Conservation (phyloP, 2,113 vertebrate species). For the Rafetus swinhoei region DNA sequence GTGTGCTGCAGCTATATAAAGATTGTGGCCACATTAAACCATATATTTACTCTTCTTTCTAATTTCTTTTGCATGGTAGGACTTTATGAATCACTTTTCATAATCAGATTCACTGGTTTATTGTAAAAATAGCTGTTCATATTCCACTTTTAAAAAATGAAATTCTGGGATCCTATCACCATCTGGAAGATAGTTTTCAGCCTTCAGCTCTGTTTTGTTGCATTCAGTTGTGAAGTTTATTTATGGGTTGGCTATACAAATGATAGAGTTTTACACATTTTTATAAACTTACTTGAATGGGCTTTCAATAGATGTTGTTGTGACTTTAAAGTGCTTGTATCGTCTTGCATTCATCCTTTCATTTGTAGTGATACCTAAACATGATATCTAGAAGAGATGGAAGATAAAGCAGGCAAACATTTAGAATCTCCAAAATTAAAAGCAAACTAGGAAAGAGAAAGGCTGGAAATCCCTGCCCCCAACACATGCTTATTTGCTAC, state of each 20-base stretch:
- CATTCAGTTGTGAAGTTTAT: not conserved
- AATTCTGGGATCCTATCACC: not conserved
- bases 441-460: not conserved
- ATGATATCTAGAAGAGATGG: conserved; percentile 87
- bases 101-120: not conserved
- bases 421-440: conserved; percentile 26
- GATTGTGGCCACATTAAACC: not conserved
- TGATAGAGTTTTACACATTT: not conserved
- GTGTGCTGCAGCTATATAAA: not conserved
- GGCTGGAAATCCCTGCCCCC: not conserved
- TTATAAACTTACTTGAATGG: conserved; percentile 93
- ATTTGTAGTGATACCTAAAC: conserved; percentile 98
- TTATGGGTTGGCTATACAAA: not conserved
- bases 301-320: conserved; percentile 98
- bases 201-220: not conserved
- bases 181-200: not conserved
- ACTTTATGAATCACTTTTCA: not conserved
- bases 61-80: not conserved
- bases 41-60: not conserved
- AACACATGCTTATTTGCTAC: not conserved
- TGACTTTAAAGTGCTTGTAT: conserved; percentile 99
- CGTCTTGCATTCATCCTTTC: conserved; percentile 99
- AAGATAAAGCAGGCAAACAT: conserved; percentile 21
- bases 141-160: not conserved
- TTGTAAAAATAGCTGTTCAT: not conserved